phyloP scores from a whole-genome alignment of 1,140 invertebrate genomes.

The Delia radicum region DNA sequence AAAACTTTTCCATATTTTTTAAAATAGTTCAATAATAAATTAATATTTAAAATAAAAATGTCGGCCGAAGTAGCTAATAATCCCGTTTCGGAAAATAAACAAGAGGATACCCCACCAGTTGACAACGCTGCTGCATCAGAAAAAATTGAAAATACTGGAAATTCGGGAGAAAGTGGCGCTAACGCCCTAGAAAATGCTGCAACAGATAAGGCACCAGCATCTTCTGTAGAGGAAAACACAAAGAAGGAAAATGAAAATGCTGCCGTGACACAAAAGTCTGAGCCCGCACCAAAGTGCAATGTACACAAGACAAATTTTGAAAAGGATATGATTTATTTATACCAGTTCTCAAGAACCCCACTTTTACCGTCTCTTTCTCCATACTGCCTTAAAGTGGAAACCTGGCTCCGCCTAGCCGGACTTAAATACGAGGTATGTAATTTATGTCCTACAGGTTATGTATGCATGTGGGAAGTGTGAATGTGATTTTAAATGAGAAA shows the following conservation, averaged over 20 bases:
- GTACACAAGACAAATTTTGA: slow-evolving; percentile 88
- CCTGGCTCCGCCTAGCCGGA: slow-evolving; percentile 84
- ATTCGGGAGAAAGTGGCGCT: slow-evolving; percentile 58
- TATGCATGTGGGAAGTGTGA: neutral
- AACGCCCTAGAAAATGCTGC: slow-evolving; percentile 40
- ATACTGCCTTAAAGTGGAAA: slow-evolving; percentile 93
- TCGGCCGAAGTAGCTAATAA: slow-evolving; percentile 68
- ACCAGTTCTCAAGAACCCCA: slow-evolving; percentile 88
- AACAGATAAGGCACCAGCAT: slow-evolving; percentile 57
- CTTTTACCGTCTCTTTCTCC: slow-evolving; percentile 84
- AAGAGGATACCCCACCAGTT: slow-evolving; percentile 59
- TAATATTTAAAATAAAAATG: slow-evolving; percentile 59
- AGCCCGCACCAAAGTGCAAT: slow-evolving; percentile 67
- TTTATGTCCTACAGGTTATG: neutral
- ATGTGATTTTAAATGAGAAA: neutral
- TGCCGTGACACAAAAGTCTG: slow-evolving; percentile 55
- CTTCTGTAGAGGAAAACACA: slow-evolving; percentile 59
- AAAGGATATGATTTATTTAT: slow-evolving; percentile 90
- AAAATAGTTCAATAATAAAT: slow-evolving; percentile 24
- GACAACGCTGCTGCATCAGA: slow-evolving; percentile 58
- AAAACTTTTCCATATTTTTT: neutral
- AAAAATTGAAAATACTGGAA: slow-evolving; percentile 53
- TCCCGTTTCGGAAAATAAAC: slow-evolving; percentile 67
- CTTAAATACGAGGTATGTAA: slow-evolving; percentile 91
- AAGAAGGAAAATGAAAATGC: slow-evolving; percentile 63